Evolutionary conservation across 2,888 invertebrate species (phyloP).

Genomic region (Isoperla grammatica): DNA sequence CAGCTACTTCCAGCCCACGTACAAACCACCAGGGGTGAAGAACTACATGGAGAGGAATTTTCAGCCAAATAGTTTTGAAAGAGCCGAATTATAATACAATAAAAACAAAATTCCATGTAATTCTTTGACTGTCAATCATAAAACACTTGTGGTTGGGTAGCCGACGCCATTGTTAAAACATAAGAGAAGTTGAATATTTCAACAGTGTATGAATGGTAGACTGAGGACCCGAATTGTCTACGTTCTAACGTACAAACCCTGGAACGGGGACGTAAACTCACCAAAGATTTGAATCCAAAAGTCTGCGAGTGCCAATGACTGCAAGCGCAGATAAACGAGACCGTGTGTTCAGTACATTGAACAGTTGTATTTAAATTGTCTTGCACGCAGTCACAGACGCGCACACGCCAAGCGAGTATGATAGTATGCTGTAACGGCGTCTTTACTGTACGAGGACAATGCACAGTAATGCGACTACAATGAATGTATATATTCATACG

Average conservation of each 20-base stretch:
- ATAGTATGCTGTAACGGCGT: too few relatives aligned
- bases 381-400: too few relatives aligned
- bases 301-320: too few relatives aligned
- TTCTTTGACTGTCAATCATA: neutral
- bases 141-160: conserved; percentile 6
- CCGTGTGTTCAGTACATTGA: too few relatives aligned
- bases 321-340: too few relatives aligned
- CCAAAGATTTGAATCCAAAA: too few relatives aligned
- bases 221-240: neutral
- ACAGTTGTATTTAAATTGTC: too few relatives aligned
- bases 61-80: conserved; percentile 29
- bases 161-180: neutral
- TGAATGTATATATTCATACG: too few relatives aligned
- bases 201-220: neutral
- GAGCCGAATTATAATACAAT: conserved; percentile 26
- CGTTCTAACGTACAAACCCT: neutral
- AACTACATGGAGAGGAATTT: conserved; percentile 23
- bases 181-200: neutral
- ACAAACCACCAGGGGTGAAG: conserved; percentile 19
- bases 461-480: too few relatives aligned
- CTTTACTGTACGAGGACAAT: too few relatives aligned
- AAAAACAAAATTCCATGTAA: neutral
- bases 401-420: too few relatives aligned
- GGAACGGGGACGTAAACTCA: too few relatives aligned
- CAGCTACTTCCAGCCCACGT: conserved; percentile 19